Percentiles rank a stretch among this genome's conserved stretches.
phyloP scores from a whole-genome alignment of 1,140 invertebrate species.

The Mizuhopecten yessoensis region DNA sequence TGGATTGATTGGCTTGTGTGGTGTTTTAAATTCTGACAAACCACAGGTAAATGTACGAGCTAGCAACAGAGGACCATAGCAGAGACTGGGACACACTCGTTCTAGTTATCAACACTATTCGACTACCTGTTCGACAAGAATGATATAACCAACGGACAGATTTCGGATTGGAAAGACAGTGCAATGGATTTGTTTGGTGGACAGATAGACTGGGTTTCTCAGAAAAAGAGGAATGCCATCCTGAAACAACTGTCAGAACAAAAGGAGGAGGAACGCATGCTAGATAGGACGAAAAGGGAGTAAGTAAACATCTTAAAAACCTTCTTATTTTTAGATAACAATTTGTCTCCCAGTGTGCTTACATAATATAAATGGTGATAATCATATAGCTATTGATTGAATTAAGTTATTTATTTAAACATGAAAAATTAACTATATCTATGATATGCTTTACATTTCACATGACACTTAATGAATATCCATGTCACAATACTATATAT shows the following conservation, averaged over 20 bases:
- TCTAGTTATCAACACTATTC: neutral
- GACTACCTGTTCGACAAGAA: slow-evolving; percentile 62
- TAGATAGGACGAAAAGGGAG: slow-evolving; percentile 79
- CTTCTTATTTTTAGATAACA: too few relatives aligned
- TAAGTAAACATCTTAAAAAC: too few relatives aligned
- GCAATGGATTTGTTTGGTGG: slow-evolving; percentile 79
- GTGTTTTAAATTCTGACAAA: neutral
- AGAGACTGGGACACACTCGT: slow-evolving; percentile 29
- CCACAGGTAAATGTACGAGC: neutral
- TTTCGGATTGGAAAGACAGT: slow-evolving; percentile 74
- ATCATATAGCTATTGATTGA: too few relatives aligned
- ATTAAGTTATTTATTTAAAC: too few relatives aligned
- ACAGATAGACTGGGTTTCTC: slow-evolving; percentile 80
- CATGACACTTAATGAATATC: too few relatives aligned
- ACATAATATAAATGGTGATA: too few relatives aligned
- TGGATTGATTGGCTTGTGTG: slow-evolving; percentile 9
- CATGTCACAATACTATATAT: too few relatives aligned
- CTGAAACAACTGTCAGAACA: slow-evolving; percentile 80
- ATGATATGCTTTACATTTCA: too few relatives aligned
- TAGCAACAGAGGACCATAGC: neutral
- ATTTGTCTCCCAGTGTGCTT: too few relatives aligned
- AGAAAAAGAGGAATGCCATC: slow-evolving; percentile 81
- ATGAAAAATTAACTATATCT: too few relatives aligned
- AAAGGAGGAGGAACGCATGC: slow-evolving; percentile 78
- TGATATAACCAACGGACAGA: slow-evolving; percentile 82